phyloP scores from a whole-genome alignment of 2,797 vertebrate genomes.

The Morus bassanus region DNA sequence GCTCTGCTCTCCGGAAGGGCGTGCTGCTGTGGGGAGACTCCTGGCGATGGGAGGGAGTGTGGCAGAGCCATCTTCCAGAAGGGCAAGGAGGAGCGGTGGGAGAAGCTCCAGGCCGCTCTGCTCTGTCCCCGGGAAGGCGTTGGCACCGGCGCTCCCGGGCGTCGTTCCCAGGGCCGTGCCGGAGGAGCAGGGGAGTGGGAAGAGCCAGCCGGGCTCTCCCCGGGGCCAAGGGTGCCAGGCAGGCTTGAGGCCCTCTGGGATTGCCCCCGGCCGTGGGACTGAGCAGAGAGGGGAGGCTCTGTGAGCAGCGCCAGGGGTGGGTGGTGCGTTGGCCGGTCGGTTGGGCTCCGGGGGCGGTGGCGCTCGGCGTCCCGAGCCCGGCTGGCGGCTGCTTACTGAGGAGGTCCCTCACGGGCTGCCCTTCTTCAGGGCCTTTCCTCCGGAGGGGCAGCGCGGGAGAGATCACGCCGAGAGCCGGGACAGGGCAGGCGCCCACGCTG shows the following conservation, averaged over 20 bases:
- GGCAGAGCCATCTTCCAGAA: neutral
- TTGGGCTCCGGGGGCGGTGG: neutral
- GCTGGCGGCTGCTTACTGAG: too few species aligned
- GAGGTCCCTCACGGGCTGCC: too few species aligned
- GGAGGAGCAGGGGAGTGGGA: neutral
- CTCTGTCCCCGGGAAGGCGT: rapidly evolving
- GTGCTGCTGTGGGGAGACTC: neutral
- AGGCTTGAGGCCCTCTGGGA: neutral
- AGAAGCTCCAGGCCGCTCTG: neutral
- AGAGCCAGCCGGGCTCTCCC: neutral
- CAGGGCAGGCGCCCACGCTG: too few species aligned
- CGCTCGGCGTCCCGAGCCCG: too few species aligned
- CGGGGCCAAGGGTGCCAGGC: neutral
- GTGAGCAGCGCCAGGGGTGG: neutral
- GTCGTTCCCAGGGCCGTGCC: rapidly evolving
- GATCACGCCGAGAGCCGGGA: neutral
- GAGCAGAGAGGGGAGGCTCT: neutral
- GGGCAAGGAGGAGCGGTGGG: neutral
- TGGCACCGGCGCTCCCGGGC: rapidly evolving
- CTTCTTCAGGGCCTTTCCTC: neutral
- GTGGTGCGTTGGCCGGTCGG: too few species aligned
- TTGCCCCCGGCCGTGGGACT: rapidly evolving
- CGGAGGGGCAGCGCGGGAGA: neutral
- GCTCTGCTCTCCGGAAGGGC: neutral
- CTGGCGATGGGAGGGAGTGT: neutral